Base-by-base conservation (phyloP, 2,113 vertebrate genomes). In the Hymenochirus boettgeri region DNA sequence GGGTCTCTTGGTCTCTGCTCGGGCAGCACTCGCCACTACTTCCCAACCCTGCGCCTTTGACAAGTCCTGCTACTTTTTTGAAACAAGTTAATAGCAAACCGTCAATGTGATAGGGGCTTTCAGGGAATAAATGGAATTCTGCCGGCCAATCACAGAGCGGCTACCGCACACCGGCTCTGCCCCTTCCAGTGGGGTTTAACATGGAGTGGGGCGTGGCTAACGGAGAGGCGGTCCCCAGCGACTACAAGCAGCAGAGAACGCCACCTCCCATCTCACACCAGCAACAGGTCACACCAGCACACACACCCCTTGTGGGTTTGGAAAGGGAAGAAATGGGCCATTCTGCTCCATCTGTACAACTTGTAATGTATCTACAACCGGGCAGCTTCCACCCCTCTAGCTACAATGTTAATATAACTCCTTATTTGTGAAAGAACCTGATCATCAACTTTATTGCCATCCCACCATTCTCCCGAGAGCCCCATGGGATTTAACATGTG, bases 61-160 rank as follows among this genome's bases (percentile, higher is more conserved):
- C 95, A 98, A 98, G 93, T 96, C 94, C 94, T 85, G 93, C 95
- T 92, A 99, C 89, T 99, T 98, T 89, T 98, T 96, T 91, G 93
- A 96, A 69, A 98, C 95, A 99, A 99, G 94, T 98, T 99, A 96
- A 97, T 98, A 97, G 95, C 97, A 93, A 96, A 96, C 91, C 95
- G 86, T 97, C 94, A 94, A 99, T 97, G 93, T 92, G 92, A 93
- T 84, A 90, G 85, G 89, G 93, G 91, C 93, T 95, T 94, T 93
- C 95, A 94, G 91, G 86, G 88, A 95, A 99, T 99, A 98, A 99
- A 98, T 98, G 94, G 83, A 71, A 83, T 92, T 81, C 80, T 82
- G 75, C 82, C 83, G 91, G 82, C 96, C 94, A 98, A 99, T 99
- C 91, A 92, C 83, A 84, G 87, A 73, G 47, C 85, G 74, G 75